Conservation (phyloP, 53 echinoderm and acorn worm genomes). For the Holothuria scabra region DNA sequence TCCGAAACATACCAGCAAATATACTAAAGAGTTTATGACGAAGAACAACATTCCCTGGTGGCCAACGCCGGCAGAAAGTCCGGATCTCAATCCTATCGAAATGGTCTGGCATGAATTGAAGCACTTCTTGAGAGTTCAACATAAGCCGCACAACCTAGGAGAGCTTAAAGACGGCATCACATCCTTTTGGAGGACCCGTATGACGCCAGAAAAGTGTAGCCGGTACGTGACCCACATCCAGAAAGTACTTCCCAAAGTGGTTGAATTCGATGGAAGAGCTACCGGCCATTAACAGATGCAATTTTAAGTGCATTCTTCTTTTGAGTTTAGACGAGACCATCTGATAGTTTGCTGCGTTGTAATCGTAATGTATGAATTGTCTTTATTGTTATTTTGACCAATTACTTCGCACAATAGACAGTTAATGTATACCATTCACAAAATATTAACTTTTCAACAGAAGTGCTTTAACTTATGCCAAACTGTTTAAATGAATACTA, state of each 20-base stretch:
- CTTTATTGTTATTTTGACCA: too few relatives aligned
- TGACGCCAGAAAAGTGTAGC: conserved; percentile 39
- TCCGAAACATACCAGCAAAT: conserved; percentile 48
- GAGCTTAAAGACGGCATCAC: conserved; percentile 32
- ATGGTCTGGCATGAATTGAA: conserved; percentile 58
- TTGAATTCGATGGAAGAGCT: conserved; percentile 24
- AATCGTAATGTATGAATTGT: too few relatives aligned
- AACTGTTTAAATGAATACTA: too few relatives aligned
- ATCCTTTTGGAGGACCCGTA: conserved; percentile 10
- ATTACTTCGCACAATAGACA: too few relatives aligned
- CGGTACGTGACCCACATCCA: too few relatives aligned
- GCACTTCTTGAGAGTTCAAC: conserved; percentile 22
- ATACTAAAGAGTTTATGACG: conserved; percentile 6
- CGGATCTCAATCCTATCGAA: conserved; percentile 55
- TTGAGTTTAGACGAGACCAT: too few relatives aligned
- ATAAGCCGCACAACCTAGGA: conserved; percentile 38
- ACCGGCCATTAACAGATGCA: conserved; percentile 16
- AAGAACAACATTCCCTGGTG: conserved; percentile 39
- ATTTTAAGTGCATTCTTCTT: too few relatives aligned
- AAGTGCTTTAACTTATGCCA: too few relatives aligned
- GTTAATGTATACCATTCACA: too few relatives aligned
- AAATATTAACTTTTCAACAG: too few relatives aligned
- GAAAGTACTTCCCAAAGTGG: neutral
- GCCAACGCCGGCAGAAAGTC: conserved; percentile 52
- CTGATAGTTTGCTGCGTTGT: too few relatives aligned